A percentile compares a stretch with the other conserved stretches of the same genome.
These are phyloP conservation scores for Hybognathus amarus DNA, from an alignment of 2,797 vertebrate species.

Conservation along the genomic window DNA sequence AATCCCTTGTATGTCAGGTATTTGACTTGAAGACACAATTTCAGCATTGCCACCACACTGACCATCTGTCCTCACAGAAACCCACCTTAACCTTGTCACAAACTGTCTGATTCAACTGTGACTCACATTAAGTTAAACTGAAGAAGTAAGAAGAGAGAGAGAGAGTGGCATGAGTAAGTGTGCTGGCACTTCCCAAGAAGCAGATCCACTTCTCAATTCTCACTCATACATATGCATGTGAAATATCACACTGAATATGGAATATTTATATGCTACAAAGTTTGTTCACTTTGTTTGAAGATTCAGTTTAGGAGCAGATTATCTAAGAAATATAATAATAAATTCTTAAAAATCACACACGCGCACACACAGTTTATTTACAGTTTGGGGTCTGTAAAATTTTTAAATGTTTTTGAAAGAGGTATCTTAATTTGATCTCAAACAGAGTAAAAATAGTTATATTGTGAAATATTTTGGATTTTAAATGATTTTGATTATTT, in stretches of 20 bases:
- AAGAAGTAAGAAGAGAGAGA: not conserved
- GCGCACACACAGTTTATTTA: too few species aligned
- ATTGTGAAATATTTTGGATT: not conserved
- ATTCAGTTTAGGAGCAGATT: not conserved
- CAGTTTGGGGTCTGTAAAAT: not conserved
- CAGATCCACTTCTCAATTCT: not conserved
- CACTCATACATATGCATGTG: not conserved
- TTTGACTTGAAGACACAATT: slow-evolving; percentile 32
- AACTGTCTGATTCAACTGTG: slow-evolving; percentile 33
- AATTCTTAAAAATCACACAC: not conserved
- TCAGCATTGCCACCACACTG: slow-evolving; percentile 38
- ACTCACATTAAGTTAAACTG: slow-evolving; percentile 6
- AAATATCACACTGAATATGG: not conserved
- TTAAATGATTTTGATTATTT: not conserved
- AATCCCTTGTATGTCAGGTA: slow-evolving; percentile 16
- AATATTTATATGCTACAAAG: slow-evolving; percentile 1
- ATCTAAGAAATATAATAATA: not conserved
- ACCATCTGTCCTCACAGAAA: slow-evolving; percentile 3
- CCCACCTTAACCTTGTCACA: slow-evolving; percentile 26
- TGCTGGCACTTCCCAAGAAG: slow-evolving; percentile 37
- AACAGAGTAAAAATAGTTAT: not conserved
- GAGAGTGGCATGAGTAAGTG: slow-evolving; percentile 2
- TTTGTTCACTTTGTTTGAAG: too few species aligned
- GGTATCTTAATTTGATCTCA: not conserved
- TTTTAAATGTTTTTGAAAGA: not conserved